Evolutionary conservation across 2,888 invertebrate genomes (phyloP).

Genomic region (Brenthis ino): DNA sequence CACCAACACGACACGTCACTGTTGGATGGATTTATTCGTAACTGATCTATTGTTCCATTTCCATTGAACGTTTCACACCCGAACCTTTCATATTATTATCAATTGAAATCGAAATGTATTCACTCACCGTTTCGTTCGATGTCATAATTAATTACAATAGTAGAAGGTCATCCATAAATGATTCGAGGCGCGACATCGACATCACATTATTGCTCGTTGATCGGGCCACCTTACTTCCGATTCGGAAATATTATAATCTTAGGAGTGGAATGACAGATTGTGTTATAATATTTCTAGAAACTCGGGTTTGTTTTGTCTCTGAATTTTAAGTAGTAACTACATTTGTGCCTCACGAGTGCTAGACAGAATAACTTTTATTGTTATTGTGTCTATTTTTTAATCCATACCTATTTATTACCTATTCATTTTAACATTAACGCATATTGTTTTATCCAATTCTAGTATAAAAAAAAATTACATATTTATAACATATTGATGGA

Average conservation of each 20-base stretch:
- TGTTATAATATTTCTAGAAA: constrained; percentile 50
- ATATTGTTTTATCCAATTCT: too few relatives aligned
- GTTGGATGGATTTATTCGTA: constrained; percentile 53
- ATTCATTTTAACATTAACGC: too few relatives aligned
- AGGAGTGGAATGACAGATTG: constrained; percentile 65
- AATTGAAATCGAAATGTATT: constrained; percentile 63
- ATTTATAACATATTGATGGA: constrained; percentile 34
- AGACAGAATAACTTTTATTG: too few relatives aligned
- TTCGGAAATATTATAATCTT: constrained; percentile 80
- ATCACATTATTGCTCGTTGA: constrained; percentile 77
- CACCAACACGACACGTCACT: constrained; percentile 62
- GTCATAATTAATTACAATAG: constrained; percentile 39
- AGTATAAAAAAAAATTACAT: not conserved
- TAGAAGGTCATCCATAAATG: constrained; percentile 66
- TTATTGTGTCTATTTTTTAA: too few relatives aligned
- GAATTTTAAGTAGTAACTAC: constrained; percentile 27
- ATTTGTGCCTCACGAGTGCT: constrained; percentile 23
- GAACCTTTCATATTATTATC: constrained; percentile 50
- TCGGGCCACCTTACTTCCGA: constrained; percentile 79
- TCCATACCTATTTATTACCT: too few relatives aligned
- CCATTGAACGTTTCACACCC: constrained; percentile 62
- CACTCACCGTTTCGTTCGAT: constrained; percentile 37
- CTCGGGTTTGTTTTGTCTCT: constrained; percentile 26
- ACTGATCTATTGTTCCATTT: constrained; percentile 58
- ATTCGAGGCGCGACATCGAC: constrained; percentile 77